These are phyloP conservation scores for Percopsis omiscomaycus DNA, from an alignment of 2,797 vertebrate species.

Conservation along the genomic window DNA sequence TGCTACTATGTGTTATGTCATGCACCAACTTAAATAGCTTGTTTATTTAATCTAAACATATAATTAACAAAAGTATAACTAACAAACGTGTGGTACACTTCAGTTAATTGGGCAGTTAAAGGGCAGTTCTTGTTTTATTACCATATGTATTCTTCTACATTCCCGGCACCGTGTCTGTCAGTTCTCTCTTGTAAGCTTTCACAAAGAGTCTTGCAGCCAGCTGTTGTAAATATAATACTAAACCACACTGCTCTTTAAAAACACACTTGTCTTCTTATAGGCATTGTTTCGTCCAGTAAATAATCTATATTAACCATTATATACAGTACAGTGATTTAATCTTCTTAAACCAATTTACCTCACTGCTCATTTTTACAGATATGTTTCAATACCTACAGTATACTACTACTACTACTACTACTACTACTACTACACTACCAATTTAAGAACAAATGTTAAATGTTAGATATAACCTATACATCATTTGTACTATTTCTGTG, in stretches of 20 bases:
- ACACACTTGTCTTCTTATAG: not conserved
- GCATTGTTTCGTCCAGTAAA: not conserved
- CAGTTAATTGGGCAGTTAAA: not conserved
- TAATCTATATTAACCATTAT: not conserved
- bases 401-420: too few relatives aligned
- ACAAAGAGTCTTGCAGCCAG: not conserved
- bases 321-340: too few relatives aligned
- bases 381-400: not conserved
- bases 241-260: not conserved
- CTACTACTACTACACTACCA: not conserved
- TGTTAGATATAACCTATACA: not conserved
- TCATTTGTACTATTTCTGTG: slow-evolving; percentile 26
- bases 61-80: too few relatives aligned
- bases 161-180: not conserved
- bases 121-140: not conserved
- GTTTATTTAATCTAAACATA: too few relatives aligned
- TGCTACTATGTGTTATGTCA: too few relatives aligned
- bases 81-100: too few relatives aligned
- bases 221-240: not conserved
- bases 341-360: slow-evolving; percentile 40
- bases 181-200: slow-evolving; percentile 10
- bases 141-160: not conserved
- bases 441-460: not conserved
- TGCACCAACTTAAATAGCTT: too few relatives aligned
- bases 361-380: slow-evolving; percentile 25